A percentile compares a stretch with the other conserved stretches of the same genome.
phyloP scores from a whole-genome alignment of 2,113 vertebrate species.

The Cinclus mexicanus region DNA sequence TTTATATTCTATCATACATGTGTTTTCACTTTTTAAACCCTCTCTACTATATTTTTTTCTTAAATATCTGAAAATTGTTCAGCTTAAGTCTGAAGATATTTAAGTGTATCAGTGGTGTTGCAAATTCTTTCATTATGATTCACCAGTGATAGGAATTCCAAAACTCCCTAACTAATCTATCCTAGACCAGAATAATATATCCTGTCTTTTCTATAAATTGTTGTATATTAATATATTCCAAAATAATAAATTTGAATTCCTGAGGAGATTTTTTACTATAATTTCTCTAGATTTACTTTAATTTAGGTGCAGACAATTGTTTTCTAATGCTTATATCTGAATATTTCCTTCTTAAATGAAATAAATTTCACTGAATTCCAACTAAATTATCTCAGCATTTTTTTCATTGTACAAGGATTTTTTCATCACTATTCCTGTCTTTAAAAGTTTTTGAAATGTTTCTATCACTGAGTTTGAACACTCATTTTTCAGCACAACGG shows the following conservation, averaged over 20 bases:
- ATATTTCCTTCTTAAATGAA: neutral
- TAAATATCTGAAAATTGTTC: neutral
- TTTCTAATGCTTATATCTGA: neutral
- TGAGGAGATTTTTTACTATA: neutral
- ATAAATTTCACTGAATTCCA: neutral
- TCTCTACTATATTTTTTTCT: neutral
- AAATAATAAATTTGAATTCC: neutral
- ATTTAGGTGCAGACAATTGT: neutral
- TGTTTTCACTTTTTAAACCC: neutral
- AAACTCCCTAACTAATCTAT: neutral
- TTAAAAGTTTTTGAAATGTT: neutral
- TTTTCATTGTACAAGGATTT: neutral
- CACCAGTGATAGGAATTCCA: neutral
- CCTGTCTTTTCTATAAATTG: neutral
- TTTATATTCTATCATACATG: neutral
- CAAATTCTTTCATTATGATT: neutral
- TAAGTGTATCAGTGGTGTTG: fast-evolving
- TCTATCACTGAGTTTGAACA: neutral
- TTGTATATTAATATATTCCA: neutral
- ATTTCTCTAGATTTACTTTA: neutral
- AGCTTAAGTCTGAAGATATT: neutral
- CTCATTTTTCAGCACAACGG: neutral
- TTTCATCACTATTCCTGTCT: neutral
- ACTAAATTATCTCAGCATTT: neutral
- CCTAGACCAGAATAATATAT: neutral